A percentile compares a stretch with the other conserved stretches of the same genome.
These are phyloP conservation scores for Microplitis demolitor DNA, from an alignment of 1,140 invertebrate species.

Conservation along the genomic window DNA sequence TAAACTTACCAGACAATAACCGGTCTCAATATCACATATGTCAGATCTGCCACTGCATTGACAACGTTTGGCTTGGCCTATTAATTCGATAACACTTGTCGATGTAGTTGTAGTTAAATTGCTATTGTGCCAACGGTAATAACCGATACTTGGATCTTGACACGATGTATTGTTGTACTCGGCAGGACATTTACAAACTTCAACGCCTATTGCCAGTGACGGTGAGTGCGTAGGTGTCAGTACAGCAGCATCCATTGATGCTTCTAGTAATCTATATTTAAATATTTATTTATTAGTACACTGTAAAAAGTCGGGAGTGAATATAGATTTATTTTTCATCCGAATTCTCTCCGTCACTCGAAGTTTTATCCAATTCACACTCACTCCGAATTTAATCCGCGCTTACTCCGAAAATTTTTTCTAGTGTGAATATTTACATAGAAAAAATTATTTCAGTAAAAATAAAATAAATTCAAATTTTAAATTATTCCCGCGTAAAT, in stretches of 20 bases:
- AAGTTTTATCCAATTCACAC: no score
- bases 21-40: constrained; percentile 82
- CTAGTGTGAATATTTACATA: no score
- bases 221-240: constrained; percentile 66
- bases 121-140: constrained; percentile 73
- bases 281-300: constrained; percentile 9
- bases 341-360: no score
- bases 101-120: constrained; percentile 65
- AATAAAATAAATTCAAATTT: no score
- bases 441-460: no score
- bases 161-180: constrained; percentile 83
- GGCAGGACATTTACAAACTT: constrained; percentile 84
- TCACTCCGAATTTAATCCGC: no score
- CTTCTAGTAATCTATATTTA: constrained; percentile 70
- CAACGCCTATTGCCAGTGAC: constrained; percentile 79
- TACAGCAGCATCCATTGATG: constrained; percentile 83
- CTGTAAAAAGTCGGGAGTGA: not conserved
- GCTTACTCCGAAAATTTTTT: no score
- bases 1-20: constrained; percentile 76
- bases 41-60: constrained; percentile 81
- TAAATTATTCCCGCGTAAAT: no score
- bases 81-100: constrained; percentile 67
- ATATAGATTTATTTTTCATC: not conserved
- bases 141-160: constrained; percentile 86
- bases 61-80: constrained; percentile 82